Evolutionary conservation across 92 coral and sea anemone genomes (phyloP).

Genomic region (Palythoa grandiflora): DNA sequence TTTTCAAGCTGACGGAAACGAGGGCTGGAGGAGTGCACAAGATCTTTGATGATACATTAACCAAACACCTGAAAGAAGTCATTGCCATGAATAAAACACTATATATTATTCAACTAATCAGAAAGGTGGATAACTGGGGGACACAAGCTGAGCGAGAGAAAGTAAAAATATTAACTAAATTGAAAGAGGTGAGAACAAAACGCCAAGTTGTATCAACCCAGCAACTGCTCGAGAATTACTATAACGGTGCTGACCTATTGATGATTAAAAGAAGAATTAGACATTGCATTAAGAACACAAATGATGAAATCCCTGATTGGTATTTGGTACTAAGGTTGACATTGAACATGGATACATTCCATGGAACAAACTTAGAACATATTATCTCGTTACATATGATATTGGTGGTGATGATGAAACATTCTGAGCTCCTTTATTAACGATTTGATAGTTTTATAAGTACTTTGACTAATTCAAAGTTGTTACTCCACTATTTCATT

Average conservation of each 20-base stretch:
- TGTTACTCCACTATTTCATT: neutral
- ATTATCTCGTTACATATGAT: neutral
- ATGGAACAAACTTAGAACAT: conserved; percentile 12
- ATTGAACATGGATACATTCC: conserved; percentile 20
- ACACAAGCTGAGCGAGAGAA: conserved; percentile 3
- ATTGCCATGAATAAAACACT: neutral
- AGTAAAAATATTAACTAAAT: conserved; percentile 12
- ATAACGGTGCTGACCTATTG: neutral
- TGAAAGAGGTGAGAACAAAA: conserved; percentile 36
- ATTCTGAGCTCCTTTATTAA: too few relatives aligned
- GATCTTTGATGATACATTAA: too few relatives aligned
- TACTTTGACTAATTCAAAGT: neutral
- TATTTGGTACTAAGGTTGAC: conserved; percentile 2
- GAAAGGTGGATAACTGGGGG: conserved; percentile 29
- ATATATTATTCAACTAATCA: conserved; percentile 11
- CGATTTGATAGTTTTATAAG: neutral
- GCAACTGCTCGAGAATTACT: conserved; percentile 14
- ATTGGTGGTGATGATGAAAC: neutral
- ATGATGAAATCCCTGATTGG: conserved; percentile 10
- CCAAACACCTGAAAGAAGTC: neutral
- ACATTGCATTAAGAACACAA: conserved; percentile 15
- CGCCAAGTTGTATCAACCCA: neutral
- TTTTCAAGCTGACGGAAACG: too few relatives aligned
- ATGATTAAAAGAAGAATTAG: conserved; percentile 12
- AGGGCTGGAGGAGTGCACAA: too few relatives aligned